Evolutionary conservation across 2,888 invertebrate genomes (phyloP).

Genomic region (Crossocerus cetratus): DNA sequence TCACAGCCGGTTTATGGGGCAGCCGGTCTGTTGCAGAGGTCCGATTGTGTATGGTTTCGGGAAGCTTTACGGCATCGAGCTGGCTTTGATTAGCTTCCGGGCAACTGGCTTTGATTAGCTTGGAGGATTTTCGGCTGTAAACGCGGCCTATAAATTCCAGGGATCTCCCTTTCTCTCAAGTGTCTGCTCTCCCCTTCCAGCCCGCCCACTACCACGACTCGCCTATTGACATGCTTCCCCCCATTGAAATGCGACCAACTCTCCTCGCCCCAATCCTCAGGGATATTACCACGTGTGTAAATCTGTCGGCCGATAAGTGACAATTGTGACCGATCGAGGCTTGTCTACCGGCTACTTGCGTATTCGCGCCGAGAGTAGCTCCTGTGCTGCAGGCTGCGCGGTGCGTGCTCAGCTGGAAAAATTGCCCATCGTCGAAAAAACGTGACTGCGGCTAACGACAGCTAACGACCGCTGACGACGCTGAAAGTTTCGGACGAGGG

Average conservation of each 20-base stretch:
- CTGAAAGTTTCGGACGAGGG: no score
- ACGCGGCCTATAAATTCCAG: not conserved
- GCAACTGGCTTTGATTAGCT: not conserved
- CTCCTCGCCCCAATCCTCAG: no score
- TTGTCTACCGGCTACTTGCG: no score
- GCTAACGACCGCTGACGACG: not conserved
- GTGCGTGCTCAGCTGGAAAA: not conserved
- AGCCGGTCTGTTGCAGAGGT: not conserved
- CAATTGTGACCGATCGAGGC: no score
- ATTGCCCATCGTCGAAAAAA: constrained; percentile 12
- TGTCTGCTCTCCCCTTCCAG: no score
- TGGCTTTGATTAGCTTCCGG: not conserved
- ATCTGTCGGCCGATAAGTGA: no score
- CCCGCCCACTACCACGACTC: no score
- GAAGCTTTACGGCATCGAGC: not conserved
- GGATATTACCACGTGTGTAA: no score
- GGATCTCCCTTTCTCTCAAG: not conserved
- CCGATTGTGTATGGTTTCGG: no score
- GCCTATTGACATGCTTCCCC: no score
- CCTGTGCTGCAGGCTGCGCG: not conserved
- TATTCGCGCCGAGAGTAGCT: no score
- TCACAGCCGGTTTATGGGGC: constrained; percentile 26
- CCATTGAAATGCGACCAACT: no score
- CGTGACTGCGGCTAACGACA: constrained; percentile 19
- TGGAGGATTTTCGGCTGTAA: not conserved